phyloP scores from a whole-genome alignment of 2,797 vertebrate genomes.

The Leptoclinus maculatus region DNA sequence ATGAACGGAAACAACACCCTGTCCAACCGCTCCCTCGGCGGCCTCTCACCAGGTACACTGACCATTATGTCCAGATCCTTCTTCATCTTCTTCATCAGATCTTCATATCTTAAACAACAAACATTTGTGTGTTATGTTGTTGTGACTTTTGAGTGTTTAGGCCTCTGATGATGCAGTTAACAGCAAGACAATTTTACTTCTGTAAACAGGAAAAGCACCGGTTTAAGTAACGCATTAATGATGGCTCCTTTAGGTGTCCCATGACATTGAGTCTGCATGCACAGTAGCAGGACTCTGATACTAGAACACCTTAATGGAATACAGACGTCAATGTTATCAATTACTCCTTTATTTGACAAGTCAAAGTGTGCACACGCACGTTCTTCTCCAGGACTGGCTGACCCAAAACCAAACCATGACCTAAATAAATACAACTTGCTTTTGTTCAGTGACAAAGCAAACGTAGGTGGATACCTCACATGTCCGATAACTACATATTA shows the following conservation, averaged over 20 bases:
- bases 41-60: conserved; percentile 93
- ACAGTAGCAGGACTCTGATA: conserved; percentile 1
- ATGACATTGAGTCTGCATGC: background rate
- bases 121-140: background rate
- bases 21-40: conserved; percentile 90
- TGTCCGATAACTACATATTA: background rate
- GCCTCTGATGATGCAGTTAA: background rate
- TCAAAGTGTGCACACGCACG: background rate
- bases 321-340: conserved; percentile 30
- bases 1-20: conserved; percentile 90
- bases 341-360: background rate
- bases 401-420: background rate
- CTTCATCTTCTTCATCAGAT: too few relatives aligned
- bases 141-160: conserved; percentile 1
- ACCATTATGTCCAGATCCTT: background rate
- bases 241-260: background rate
- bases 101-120: background rate
- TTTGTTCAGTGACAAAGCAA: background rate
- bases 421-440: background rate
- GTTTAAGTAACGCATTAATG: background rate
- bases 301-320: conserved; percentile 13
- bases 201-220: background rate
- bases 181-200: background rate
- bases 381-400: background rate
- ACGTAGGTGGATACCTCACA: background rate